Conservation (phyloP, 2,888 invertebrate species). For the Bembecia ichneumoniformis region DNA sequence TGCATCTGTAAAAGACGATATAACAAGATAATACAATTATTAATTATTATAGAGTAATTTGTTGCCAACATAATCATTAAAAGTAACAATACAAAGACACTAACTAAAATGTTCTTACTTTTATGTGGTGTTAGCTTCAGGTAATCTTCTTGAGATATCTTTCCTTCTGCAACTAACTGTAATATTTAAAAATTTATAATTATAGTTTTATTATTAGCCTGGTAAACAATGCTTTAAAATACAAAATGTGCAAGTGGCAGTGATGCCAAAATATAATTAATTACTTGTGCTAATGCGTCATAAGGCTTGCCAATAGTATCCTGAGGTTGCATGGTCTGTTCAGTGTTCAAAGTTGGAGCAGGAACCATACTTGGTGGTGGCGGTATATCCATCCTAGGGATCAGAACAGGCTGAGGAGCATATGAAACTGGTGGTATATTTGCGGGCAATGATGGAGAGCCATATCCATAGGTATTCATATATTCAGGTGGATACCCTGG, state of each 20-base stretch:
- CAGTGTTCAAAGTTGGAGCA: constrained; percentile 19
- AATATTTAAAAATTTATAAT: constrained; percentile 26
- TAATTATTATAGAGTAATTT: no score
- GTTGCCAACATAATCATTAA: no score
- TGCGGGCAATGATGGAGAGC: constrained; percentile 11
- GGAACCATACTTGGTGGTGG: constrained; percentile 24
- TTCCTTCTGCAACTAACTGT: constrained; percentile 64
- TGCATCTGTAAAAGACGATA: constrained; percentile 34
- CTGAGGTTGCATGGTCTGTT: constrained; percentile 2
- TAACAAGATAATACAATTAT: no score
- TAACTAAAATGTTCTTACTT: constrained; percentile 28
- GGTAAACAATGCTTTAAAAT: background rate
- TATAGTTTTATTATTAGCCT: constrained; percentile 1
- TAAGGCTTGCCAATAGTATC: constrained; percentile 23
- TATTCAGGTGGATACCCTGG: constrained; percentile 27
- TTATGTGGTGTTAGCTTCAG: constrained; percentile 58
- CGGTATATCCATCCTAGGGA: constrained; percentile 10
- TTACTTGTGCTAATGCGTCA: constrained; percentile 64
- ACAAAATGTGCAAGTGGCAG: background rate
- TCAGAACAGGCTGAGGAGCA: constrained; percentile 16
- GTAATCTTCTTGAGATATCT: constrained; percentile 59
- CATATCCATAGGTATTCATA: constrained; percentile 30
- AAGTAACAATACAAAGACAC: background rate
- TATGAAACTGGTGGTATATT: constrained; percentile 5
- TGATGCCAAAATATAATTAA: constrained; percentile 3